These are phyloP conservation scores for Entomobrya multifasciata DNA, from an alignment of 2,888 invertebrate genomes.

Conservation along the genomic window DNA sequence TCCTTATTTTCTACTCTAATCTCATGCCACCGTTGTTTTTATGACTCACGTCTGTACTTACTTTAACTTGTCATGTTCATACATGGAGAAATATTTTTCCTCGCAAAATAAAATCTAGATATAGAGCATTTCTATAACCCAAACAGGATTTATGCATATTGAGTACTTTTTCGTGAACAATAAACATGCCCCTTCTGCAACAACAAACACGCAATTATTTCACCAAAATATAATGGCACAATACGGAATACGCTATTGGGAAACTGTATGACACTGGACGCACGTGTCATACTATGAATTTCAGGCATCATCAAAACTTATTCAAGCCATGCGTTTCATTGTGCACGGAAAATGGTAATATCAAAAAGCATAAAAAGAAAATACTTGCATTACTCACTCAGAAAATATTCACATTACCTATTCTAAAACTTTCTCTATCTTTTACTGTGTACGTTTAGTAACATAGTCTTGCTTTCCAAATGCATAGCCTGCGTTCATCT, in stretches of 20 bases:
- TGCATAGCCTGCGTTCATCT: too few relatives aligned
- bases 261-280: constrained; percentile 28
- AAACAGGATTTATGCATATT: neutral
- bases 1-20: neutral
- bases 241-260: neutral
- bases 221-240: neutral
- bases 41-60: constrained; percentile 50
- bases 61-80: constrained; percentile 44
- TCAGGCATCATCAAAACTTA: constrained; percentile 30
- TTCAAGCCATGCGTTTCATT: neutral
- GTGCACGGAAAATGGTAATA: neutral
- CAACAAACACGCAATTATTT: neutral
- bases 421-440: too few relatives aligned
- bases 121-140: neutral
- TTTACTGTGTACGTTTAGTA: too few relatives aligned
- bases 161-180: neutral
- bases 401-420: too few relatives aligned
- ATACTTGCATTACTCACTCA: too few relatives aligned
- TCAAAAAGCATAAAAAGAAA: neutral
- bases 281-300: constrained; percentile 36
- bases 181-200: neutral
- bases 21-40: constrained; percentile 33
- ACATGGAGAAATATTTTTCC: neutral
- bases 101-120: neutral
- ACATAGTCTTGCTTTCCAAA: constrained; percentile 2